Evolutionary conservation across 1,140 invertebrate genomes (phyloP), one percentile per base, ranked within the genome.

Genomic region (Brachionus asplanchnoidis): DNA sequence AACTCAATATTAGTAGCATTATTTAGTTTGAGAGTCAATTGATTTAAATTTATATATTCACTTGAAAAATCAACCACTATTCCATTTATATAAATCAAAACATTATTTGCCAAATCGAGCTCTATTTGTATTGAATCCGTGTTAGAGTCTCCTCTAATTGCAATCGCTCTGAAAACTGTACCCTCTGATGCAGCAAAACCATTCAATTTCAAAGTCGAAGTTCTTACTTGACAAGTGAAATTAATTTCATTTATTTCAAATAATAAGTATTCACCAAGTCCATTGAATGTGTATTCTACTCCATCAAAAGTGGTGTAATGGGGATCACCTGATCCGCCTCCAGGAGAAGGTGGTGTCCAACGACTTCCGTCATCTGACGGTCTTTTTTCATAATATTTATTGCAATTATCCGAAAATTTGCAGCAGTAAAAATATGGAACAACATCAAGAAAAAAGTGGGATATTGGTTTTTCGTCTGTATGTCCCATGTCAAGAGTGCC

Each of bases 271-370:
- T 87, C 86, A 12, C 86, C 86, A 50, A 65, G 79, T 40, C 86
- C 86, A 83, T 87, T 87, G n/a, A 87, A 87, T 50, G 86, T 87
- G 65, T 86, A 87, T 1, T 28, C 26, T 4, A 85, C 66, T 26
- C 85, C 85, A 78, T 87, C 86, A 11, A 86, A 66, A 3, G 86
- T 86, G 12, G 70, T 82, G 7, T 86, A 80, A 82, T 87, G 86
- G 4, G 85, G 86, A 46, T 86, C 86, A 23, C 86, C 86, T 42
- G 70, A 42, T 2, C 73, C 73, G 20, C 73, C 73, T 6, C 42
- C 73, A 12, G 42, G 20, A 12, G n/a, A 2, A 26, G 73, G 73
- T 28, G 42, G 73, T 2, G 36, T 75, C 50, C 77, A 60, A 20
- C 77, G 14, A 7, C 23, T 36, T 20, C 53, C 50, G 23, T 65